These are phyloP conservation scores for Gallinago solitaria DNA, from an alignment of 2,797 vertebrate genomes.

Conservation along the genomic window DNA sequence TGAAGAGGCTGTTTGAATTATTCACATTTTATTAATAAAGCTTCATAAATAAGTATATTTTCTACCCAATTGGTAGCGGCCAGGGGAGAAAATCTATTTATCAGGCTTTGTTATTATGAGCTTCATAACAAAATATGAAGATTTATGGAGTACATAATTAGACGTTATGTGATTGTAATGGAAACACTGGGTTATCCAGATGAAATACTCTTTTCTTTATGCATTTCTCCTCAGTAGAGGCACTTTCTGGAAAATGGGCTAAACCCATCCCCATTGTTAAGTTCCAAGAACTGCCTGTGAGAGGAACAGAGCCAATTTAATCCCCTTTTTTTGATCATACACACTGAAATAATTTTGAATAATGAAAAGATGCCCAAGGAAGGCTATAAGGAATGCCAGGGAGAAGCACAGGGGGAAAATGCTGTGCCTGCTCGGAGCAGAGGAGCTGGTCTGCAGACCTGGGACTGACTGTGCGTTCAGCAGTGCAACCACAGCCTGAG, in stretches of 20 bases:
- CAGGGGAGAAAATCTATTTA: slow-evolving; percentile 61
- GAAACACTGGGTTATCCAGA: slow-evolving; percentile 42
- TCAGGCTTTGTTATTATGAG: slow-evolving; percentile 56
- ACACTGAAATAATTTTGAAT: neutral
- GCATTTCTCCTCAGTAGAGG: slow-evolving; percentile 23
- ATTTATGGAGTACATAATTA: slow-evolving; percentile 70
- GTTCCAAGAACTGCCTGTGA: neutral
- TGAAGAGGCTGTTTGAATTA: slow-evolving; percentile 67
- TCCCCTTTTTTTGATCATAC: neutral
- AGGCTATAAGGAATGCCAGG: neutral
- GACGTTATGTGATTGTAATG: slow-evolving; percentile 47
- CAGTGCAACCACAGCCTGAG: neutral
- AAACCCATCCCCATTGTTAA: neutral
- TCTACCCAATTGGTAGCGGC: slow-evolving; percentile 57
- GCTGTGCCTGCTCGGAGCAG: neutral
- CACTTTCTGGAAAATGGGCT: slow-evolving; percentile 13
- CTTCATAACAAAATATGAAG: slow-evolving; percentile 64
- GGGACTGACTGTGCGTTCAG: rapidly evolving
- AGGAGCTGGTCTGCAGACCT: neutral
- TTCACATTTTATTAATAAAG: slow-evolving; percentile 69
- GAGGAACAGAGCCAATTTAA: neutral
- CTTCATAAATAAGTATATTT: slow-evolving; percentile 67
- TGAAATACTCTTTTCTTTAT: slow-evolving; percentile 35
- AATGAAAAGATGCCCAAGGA: neutral
- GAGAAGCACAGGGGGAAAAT: neutral